These are phyloP conservation scores for Rynchops niger DNA, from an alignment of 2,113 vertebrate species.

Conservation along the genomic window DNA sequence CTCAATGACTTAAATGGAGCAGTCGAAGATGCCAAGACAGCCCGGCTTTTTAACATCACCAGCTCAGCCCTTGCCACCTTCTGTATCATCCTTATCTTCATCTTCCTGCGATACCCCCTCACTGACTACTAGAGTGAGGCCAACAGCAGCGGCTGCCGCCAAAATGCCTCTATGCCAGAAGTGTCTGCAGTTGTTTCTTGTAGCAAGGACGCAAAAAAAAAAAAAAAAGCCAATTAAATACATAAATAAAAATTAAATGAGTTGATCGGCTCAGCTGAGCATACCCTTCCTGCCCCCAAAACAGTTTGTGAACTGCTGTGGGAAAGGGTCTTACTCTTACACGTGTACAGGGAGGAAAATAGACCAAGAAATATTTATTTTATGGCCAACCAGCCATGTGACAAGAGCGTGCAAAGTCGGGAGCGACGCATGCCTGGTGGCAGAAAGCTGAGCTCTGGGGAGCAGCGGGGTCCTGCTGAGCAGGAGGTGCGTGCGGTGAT, in stretches of 20 bases:
- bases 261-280: not conserved
- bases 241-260: not conserved
- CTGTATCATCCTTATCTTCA: conserved; percentile 79
- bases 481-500: not conserved
- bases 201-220: conserved; percentile 46
- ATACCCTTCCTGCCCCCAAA: not conserved
- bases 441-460: not conserved
- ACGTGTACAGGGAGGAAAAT: not conserved
- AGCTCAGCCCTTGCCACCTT: conserved; percentile 82
- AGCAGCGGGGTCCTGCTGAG: not conserved
- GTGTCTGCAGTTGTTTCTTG: conserved; percentile 58
- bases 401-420: not conserved
- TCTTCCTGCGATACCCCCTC: conserved; percentile 82
- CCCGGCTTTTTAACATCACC: conserved; percentile 82
- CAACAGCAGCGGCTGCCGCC: not conserved
- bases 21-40: conserved; percentile 82
- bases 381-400: not conserved
- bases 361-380: conserved; percentile 26
- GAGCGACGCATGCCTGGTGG: fast-evolving
- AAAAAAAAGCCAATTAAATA: not conserved
- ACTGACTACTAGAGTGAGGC: conserved; percentile 74
- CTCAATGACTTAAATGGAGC: conserved; percentile 81
- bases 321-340: conserved; percentile 14
- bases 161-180: conserved; percentile 22
- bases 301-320: not conserved